Percentiles rank a stretch among this genome's conserved stretches.
These are phyloP conservation scores for Orcinus orca DNA, from an alignment of 2,113 vertebrate genomes.

Conservation along the genomic window DNA sequence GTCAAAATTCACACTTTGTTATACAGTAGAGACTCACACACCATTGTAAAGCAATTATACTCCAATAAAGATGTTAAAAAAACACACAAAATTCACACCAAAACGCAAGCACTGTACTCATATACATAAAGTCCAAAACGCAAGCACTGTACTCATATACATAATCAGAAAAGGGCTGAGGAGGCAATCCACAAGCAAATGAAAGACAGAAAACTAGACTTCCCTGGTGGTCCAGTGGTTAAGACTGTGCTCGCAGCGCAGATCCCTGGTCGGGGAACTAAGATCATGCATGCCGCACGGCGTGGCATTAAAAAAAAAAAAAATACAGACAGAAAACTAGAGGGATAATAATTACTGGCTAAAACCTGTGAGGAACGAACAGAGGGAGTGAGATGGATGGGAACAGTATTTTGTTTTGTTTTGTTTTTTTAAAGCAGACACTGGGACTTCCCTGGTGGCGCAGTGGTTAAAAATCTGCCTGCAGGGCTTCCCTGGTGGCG, in stretches of 20 bases:
- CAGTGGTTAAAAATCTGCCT: no score
- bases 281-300: no score
- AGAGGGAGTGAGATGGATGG: background rate
- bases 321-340: background rate
- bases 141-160: background rate
- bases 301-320: background rate
- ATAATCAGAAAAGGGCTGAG: background rate
- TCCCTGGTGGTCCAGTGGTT: no score
- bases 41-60: no score
- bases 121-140: background rate
- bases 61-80: no score
- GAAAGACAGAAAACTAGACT: slow-evolving; percentile 4
- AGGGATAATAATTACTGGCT: background rate
- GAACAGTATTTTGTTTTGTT: background rate
- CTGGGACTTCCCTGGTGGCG: no score
- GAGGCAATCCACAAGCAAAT: background rate
- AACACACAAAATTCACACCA: background rate
- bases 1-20: background rate
- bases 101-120: background rate
- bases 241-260: no score
- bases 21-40: no score
- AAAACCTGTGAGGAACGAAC: slow-evolving; percentile 2
- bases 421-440: background rate
- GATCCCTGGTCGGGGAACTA: no score
- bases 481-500: no score